Percentiles rank a stretch among this genome's conserved stretches.
Evolutionary conservation across 30 jellyfish, hydroid and myxozoan species (phyloP).

Genomic region (Aurelia sp.): DNA sequence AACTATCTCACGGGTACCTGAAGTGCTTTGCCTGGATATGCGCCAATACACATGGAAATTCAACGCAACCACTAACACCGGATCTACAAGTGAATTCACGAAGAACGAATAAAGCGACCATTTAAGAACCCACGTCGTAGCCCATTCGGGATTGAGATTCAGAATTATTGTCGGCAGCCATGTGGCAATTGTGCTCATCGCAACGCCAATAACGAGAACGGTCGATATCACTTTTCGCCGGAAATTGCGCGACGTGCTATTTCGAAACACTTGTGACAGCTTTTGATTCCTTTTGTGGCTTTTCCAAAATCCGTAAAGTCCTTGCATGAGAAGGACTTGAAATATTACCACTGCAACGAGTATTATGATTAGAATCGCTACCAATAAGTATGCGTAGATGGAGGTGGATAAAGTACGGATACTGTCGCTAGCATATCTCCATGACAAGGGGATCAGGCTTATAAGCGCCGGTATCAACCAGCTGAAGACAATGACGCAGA

Average conservation of each 20-base stretch:
- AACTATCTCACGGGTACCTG: too few relatives aligned
- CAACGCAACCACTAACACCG: conserved; percentile 22
- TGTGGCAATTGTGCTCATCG: conserved; percentile 54
- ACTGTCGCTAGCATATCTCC: neutral
- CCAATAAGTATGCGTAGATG: conserved; percentile 39
- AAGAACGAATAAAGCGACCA: conserved; percentile 56
- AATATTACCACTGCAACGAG: conserved; percentile 26
- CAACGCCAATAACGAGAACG: conserved; percentile 30
- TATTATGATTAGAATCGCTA: conserved; percentile 12
- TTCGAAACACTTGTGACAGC: neutral
- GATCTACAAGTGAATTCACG: conserved; percentile 61
- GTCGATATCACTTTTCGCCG: conserved; percentile 22
- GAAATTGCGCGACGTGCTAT: conserved; percentile 6
- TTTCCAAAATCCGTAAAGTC: conserved; percentile 31
- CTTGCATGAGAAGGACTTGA: conserved; percentile 37
- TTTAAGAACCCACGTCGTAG: conserved; percentile 44
- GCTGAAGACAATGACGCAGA: neutral
- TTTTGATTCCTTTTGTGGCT: conserved; percentile 13
- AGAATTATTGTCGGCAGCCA: conserved; percentile 72
- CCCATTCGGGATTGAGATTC: conserved; percentile 48
- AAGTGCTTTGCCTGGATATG: conserved; percentile 3
- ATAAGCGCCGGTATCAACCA: conserved; percentile 47
- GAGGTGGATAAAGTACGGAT: too few relatives aligned
- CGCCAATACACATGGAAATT: conserved; percentile 7
- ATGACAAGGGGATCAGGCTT: conserved; percentile 39